Percentiles rank a stretch among this genome's conserved stretches.
These are phyloP conservation scores for Adoxophyes honmai DNA, from an alignment of 1,140 invertebrate species.

Conservation along the genomic window DNA sequence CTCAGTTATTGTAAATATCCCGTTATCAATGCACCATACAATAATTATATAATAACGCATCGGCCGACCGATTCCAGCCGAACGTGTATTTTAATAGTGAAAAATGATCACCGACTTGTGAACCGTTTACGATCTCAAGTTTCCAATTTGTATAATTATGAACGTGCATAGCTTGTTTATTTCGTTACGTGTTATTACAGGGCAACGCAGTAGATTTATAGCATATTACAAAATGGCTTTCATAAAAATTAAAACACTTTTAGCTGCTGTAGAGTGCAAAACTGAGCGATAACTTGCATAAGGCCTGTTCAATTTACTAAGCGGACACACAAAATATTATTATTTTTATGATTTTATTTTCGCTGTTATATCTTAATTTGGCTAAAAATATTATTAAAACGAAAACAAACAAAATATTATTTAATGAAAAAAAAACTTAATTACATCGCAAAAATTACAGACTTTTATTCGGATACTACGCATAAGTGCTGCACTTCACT, in stretches of 20 bases:
- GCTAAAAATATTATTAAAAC: no score
- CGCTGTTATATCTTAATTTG: no score
- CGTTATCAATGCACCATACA: slow-evolving; percentile 50
- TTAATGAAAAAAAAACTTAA: no score
- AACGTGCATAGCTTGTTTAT: slow-evolving; percentile 44
- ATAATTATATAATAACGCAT: slow-evolving; percentile 59
- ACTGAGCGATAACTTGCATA: not conserved
- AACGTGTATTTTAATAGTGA: slow-evolving; percentile 57
- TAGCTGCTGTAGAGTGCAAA: not conserved
- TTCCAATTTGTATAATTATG: slow-evolving; percentile 62
- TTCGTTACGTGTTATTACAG: slow-evolving; percentile 45
- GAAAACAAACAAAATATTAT: no score
- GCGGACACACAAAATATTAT: no score
- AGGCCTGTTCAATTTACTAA: no score
- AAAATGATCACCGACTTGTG: slow-evolving; percentile 48
- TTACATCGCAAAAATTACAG: no score
- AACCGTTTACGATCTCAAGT: slow-evolving; percentile 41
- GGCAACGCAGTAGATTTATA: slow-evolving; percentile 45
- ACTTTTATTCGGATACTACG: no score
- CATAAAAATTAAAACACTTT: slow-evolving; percentile 19
- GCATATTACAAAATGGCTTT: slow-evolving; percentile 39
- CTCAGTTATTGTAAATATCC: slow-evolving; percentile 31
- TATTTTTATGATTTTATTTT: no score
- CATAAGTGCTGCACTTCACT: no score
- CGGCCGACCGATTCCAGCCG: slow-evolving; percentile 37